These are phyloP conservation scores for Heliconius himera DNA, from an alignment of 1,140 invertebrate genomes.

Conservation along the genomic window DNA sequence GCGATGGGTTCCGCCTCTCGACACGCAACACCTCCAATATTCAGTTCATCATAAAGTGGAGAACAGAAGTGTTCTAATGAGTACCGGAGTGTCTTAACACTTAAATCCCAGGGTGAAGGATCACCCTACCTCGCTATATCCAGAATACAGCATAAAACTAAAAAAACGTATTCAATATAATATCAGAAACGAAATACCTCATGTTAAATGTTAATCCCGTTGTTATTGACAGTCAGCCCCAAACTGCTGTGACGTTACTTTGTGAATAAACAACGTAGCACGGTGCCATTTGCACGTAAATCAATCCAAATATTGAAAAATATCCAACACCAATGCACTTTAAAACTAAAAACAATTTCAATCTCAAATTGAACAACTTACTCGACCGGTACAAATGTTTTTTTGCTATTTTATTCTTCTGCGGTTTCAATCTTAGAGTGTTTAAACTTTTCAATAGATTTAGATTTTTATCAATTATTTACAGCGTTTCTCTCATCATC, in stretches of 20 bases:
- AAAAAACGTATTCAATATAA: constrained; percentile 39
- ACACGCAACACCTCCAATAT: no score
- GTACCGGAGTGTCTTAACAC: no score
- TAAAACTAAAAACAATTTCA: constrained; percentile 33
- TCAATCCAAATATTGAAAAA: constrained; percentile 33
- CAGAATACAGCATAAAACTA: no score
- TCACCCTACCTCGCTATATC: no score
- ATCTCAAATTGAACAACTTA: constrained; percentile 31
- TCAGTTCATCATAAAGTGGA: no score
- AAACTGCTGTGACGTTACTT: constrained; percentile 55
- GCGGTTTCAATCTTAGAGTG: constrained; percentile 62
- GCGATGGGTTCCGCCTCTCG: no score
- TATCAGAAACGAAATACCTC: constrained; percentile 34
- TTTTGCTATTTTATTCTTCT: constrained; percentile 54
- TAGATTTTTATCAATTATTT: constrained; percentile 45
- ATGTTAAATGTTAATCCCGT: constrained; percentile 48
- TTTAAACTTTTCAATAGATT: constrained; percentile 47
- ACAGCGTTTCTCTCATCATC: constrained; percentile 49
- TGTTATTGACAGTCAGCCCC: constrained; percentile 56
- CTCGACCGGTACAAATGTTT: constrained; percentile 48
- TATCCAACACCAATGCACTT: constrained; percentile 33
- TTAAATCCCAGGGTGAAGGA: no score
- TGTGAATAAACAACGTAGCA: constrained; percentile 49
- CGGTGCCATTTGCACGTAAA: constrained; percentile 29
- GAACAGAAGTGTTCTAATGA: no score